Percentiles rank a stretch among this genome's conserved stretches.
These are phyloP conservation scores for Diplogasteroides magnus DNA, from an alignment of 1,140 invertebrate species.

Conservation along the genomic window DNA sequence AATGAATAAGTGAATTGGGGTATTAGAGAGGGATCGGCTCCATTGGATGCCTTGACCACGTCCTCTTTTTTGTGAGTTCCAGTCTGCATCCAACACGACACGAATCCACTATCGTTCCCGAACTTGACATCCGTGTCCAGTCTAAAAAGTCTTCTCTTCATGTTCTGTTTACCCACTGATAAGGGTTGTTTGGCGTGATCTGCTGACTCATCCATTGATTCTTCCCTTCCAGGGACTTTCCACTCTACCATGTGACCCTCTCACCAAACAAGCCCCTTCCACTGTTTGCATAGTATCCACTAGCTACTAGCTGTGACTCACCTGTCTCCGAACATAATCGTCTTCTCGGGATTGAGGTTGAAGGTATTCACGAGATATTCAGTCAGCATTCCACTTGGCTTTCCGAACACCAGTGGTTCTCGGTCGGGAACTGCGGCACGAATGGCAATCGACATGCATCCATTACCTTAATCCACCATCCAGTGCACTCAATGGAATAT, in stretches of 20 bases:
- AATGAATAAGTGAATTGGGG: background rate
- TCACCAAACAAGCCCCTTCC: too few relatives aligned
- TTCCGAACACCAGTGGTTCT: constrained; percentile 77
- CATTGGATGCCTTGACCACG: constrained; percentile 58
- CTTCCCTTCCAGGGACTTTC: too few relatives aligned
- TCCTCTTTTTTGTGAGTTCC: constrained; percentile 72
- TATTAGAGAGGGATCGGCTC: background rate
- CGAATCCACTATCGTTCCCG: constrained; percentile 69
- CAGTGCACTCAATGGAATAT: background rate
- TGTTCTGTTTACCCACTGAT: too few relatives aligned
- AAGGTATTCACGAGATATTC: constrained; percentile 54
- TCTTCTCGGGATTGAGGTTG: constrained; percentile 69
- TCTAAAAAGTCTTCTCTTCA: too few relatives aligned
- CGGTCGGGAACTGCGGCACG: constrained; percentile 70
- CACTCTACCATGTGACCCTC: too few relatives aligned
- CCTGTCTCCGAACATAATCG: constrained; percentile 87
- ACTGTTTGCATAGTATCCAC: background rate
- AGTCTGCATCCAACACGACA: constrained; percentile 75
- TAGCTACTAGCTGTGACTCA: background rate
- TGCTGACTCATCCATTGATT: too few relatives aligned
- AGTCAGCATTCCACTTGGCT: constrained; percentile 68
- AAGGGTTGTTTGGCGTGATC: too few relatives aligned
- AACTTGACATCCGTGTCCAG: constrained; percentile 81
- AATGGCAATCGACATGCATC: constrained; percentile 56
- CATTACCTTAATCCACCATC: constrained; percentile 51